Evolutionary conservation across 2,113 vertebrate genomes (phyloP).

Genomic region (Lonchura striata): DNA sequence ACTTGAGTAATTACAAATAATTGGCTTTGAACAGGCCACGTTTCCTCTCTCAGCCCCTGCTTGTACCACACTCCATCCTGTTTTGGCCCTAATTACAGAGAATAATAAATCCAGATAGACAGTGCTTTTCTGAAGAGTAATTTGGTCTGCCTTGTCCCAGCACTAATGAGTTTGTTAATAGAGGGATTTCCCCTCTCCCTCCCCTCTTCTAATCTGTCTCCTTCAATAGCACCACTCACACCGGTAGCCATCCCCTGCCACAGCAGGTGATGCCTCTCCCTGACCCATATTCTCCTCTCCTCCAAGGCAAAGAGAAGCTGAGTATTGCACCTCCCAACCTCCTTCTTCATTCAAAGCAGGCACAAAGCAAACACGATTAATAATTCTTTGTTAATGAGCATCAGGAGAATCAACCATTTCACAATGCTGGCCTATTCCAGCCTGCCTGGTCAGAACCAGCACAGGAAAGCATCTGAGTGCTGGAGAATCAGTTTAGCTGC

Average conservation of each 20-base stretch:
- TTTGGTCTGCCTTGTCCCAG: slow-evolving; percentile 24
- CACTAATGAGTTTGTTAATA: slow-evolving; percentile 56
- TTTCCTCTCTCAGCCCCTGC: slow-evolving; percentile 3
- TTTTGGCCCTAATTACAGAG: slow-evolving; percentile 40
- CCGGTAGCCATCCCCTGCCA: not conserved
- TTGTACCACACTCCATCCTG: slow-evolving; percentile 5
- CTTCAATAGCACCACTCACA: slow-evolving; percentile 11
- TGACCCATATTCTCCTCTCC: not conserved
- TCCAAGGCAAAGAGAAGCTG: not conserved
- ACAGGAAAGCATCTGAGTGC: not conserved
- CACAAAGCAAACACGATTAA: slow-evolving; percentile 9
- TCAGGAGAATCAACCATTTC: not conserved
- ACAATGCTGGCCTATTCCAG: not conserved
- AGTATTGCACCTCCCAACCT: not conserved
- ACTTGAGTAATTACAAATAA: not conserved
- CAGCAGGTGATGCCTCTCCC: not conserved
- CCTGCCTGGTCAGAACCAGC: not conserved
- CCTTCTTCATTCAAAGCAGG: not conserved
- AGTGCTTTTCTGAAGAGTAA: slow-evolving; percentile 29
- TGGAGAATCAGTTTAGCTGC: not conserved
- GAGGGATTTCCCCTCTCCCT: slow-evolving; percentile 34
- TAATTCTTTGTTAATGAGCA: not conserved
- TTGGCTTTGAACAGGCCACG: not conserved
- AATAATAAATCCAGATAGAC: slow-evolving; percentile 36
- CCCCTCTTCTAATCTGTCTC: not conserved